Conservation (phyloP, 2,797 vertebrate genomes). For the Cyprinella venusta region DNA sequence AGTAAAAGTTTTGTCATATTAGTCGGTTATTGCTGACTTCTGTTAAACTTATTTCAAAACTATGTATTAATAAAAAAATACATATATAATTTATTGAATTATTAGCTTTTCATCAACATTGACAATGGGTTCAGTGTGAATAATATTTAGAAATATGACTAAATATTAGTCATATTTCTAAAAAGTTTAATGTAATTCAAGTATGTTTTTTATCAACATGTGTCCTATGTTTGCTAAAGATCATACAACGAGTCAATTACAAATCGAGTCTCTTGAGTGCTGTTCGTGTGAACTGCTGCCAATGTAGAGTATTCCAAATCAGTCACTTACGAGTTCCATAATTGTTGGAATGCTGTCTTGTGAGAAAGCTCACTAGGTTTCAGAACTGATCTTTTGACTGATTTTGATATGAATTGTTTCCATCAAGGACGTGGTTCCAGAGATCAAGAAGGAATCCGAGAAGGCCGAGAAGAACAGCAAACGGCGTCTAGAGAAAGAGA, state of each 20-base stretch:
- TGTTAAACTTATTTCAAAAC: background rate
- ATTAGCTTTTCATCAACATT: background rate
- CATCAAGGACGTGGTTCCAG: constrained; percentile 78
- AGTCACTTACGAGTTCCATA: background rate
- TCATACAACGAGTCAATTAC: background rate
- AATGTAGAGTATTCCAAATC: background rate
- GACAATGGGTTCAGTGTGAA: background rate
- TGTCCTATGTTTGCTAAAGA: background rate
- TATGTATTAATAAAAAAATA: background rate
- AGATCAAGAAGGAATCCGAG: constrained; percentile 77
- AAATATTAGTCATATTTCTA: too few relatives aligned
- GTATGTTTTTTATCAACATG: background rate
- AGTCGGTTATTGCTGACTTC: background rate
- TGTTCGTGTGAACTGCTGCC: background rate
- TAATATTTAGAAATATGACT: too few relatives aligned
- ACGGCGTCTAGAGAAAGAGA: constrained; percentile 85
- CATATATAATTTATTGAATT: background rate
- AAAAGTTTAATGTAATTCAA: background rate
- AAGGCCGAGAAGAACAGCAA: constrained; percentile 86
- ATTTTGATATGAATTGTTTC: background rate
- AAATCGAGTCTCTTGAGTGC: background rate
- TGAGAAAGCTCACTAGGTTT: background rate
- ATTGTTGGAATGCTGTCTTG: background rate
- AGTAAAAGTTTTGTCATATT: background rate
- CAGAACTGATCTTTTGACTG: background rate